Evolutionary conservation across 1,140 invertebrate genomes (phyloP).

Genomic region (Nasonia longicornis): DNA sequence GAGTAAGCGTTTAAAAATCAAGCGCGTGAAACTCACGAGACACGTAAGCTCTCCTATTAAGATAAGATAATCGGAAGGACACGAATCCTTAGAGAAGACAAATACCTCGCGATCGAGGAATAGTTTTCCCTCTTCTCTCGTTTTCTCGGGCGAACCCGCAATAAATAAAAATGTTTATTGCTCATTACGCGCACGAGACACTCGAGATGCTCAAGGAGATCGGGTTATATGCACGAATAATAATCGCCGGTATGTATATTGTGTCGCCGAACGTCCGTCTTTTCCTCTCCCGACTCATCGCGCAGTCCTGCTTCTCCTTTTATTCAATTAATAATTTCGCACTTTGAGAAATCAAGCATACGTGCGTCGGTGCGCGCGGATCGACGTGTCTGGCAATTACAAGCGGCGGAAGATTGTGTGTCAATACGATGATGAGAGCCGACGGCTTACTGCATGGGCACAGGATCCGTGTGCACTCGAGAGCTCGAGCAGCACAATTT

Average conservation of each 20-base stretch:
- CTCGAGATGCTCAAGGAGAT: background rate
- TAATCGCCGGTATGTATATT: too few relatives aligned
- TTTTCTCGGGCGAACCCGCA: background rate
- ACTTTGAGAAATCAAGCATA: background rate
- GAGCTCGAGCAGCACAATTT: background rate
- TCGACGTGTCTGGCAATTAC: background rate
- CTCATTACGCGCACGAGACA: slow-evolving; percentile 17
- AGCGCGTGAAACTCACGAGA: background rate
- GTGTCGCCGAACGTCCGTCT: background rate
- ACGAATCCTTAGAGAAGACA: slow-evolving; percentile 6
- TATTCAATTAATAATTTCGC: slow-evolving; percentile 8
- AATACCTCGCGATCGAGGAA: background rate
- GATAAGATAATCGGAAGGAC: slow-evolving; percentile 40
- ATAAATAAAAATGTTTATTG: slow-evolving; percentile 39
- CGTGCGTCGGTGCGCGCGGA: background rate
- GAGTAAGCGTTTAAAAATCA: background rate
- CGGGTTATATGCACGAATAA: background rate
- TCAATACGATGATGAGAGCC: background rate
- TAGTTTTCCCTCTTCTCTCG: background rate
- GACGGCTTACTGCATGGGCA: background rate
- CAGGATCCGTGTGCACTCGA: background rate
- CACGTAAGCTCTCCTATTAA: slow-evolving; percentile 16
- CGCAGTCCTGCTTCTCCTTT: background rate
- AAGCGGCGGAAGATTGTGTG: background rate
- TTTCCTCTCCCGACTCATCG: background rate